Conservation (phyloP, 2,888 invertebrate species). For the Theodoxus fluviatilis region DNA sequence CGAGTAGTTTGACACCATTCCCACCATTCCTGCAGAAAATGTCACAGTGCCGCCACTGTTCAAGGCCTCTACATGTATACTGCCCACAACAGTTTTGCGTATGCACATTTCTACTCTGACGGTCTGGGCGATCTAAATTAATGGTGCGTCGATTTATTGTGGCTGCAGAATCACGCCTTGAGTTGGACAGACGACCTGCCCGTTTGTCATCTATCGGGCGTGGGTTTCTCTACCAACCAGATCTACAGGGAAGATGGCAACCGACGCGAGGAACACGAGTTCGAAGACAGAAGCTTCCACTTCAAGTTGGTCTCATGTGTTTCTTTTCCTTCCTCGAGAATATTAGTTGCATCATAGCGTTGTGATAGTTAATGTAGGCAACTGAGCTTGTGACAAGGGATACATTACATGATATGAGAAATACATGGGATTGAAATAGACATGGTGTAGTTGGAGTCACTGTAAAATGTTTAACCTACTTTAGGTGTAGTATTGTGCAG, state of each 20-base stretch:
- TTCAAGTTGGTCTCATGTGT: conserved; percentile 69
- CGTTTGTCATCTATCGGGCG: conserved; percentile 82
- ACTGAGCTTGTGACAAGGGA: too few species aligned
- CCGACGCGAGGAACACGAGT: conserved; percentile 75
- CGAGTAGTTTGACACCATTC: too few species aligned
- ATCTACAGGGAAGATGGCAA: conserved; percentile 77
- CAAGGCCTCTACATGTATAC: not conserved
- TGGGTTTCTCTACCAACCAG: conserved; percentile 81
- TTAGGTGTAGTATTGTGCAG: too few species aligned
- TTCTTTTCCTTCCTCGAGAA: too few species aligned
- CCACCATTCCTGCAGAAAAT: too few species aligned
- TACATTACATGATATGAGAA: too few species aligned
- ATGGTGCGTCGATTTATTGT: not conserved
- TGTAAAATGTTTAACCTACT: too few species aligned
- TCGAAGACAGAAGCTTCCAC: conserved; percentile 82
- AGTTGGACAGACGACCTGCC: conserved; percentile 89
- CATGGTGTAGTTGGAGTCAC: too few species aligned
- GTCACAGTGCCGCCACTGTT: too few species aligned
- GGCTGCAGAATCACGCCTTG: conserved; percentile 42
- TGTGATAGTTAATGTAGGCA: too few species aligned
- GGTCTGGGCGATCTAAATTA: not conserved
- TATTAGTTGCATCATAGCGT: too few species aligned
- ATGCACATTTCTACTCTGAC: not conserved
- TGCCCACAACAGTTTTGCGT: not conserved
- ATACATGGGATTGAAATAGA: too few species aligned